Percentiles rank a stretch among this genome's conserved stretches.
These are phyloP conservation scores for Chamaea fasciata DNA, from an alignment of 2,113 vertebrate genomes.

Conservation along the genomic window DNA sequence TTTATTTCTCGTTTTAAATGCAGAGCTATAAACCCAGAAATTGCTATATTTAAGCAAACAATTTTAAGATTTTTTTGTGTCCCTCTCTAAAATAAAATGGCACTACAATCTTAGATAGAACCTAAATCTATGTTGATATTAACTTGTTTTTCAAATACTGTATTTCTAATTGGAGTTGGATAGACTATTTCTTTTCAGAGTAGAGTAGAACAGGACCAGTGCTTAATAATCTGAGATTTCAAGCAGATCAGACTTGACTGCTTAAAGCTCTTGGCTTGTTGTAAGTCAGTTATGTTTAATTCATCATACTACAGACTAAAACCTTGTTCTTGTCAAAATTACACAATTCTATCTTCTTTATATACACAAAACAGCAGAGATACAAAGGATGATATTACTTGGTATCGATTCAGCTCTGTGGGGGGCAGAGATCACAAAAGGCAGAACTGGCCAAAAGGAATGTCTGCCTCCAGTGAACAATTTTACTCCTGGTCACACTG, in stretches of 20 bases:
- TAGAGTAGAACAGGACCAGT: neutral
- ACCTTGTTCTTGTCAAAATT: conserved; percentile 71
- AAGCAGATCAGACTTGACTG: conserved; percentile 30
- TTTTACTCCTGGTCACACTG: conserved; percentile 68
- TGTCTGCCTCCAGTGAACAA: conserved; percentile 69
- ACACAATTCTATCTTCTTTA: conserved; percentile 69
- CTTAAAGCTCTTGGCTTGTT: conserved; percentile 56
- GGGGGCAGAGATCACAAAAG: conserved; percentile 71
- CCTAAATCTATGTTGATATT: neutral
- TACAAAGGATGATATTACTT: conserved; percentile 67
- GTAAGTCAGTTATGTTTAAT: conserved; percentile 70
- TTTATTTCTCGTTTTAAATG: neutral
- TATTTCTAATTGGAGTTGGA: neutral
- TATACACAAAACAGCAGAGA: conserved; percentile 65
- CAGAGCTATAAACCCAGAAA: neutral
- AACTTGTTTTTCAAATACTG: conserved; percentile 1
- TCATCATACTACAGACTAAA: conserved; percentile 63
- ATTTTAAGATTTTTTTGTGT: neutral
- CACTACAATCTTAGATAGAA: neutral
- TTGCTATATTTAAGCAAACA: neutral
- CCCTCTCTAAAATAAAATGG: conserved; percentile 4
- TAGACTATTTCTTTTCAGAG: conserved; percentile 8
- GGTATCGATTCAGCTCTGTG: conserved; percentile 64
- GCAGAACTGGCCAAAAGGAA: conserved; percentile 68
- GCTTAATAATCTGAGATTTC: conserved; percentile 58